Evolutionary conservation across 2,888 invertebrate genomes (phyloP).

Genomic region (Hydraecia micacea): DNA sequence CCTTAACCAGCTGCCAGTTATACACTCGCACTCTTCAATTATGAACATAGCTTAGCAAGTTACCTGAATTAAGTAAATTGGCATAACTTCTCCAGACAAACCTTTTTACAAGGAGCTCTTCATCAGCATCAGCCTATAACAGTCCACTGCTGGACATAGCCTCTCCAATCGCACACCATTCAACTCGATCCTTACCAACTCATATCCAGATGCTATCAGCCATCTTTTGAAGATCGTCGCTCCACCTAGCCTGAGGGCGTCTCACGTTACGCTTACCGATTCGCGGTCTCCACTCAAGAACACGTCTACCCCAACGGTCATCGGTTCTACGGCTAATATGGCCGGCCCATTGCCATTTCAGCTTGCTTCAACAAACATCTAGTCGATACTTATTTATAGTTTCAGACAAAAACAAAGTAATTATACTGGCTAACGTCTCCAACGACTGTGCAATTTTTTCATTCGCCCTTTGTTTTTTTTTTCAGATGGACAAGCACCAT

Average conservation of each 20-base stretch:
- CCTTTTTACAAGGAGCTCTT: background rate
- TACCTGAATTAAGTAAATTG: background rate
- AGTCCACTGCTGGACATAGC: background rate
- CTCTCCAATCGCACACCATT: background rate
- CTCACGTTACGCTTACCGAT: no score
- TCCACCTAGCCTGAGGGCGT: background rate
- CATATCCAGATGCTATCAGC: background rate
- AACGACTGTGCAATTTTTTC: background rate
- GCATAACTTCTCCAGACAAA: background rate
- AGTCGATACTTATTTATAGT: no score
- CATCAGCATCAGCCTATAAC: no score
- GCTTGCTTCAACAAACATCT: no score
- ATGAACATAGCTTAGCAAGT: background rate
- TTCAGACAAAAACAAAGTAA: no score
- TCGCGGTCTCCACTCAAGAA: no score
- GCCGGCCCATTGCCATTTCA: no score
- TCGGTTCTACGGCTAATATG: no score
- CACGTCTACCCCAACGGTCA: no score
- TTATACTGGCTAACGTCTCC: no score
- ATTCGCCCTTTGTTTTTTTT: background rate
- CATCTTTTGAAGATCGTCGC: background rate
- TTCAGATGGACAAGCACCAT: conserved; percentile 37
- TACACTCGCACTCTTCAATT: no score
- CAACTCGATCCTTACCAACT: background rate
- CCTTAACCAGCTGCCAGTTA: no score